These are phyloP conservation scores for Xestia xanthographa DNA, from an alignment of 2,888 invertebrate genomes.

Conservation along the genomic window DNA sequence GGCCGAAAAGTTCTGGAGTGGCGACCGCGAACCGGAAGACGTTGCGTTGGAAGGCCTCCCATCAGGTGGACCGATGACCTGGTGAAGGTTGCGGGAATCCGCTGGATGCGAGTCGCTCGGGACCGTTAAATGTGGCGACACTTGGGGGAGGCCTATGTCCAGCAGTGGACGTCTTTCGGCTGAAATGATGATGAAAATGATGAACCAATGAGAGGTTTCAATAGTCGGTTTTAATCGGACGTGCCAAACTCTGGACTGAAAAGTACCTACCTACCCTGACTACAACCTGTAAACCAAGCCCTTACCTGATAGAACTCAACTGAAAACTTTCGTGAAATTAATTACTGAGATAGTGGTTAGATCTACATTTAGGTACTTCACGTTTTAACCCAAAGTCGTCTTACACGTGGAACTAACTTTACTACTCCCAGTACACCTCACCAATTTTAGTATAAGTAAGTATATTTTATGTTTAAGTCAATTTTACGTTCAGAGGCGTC, in stretches of 20 bases:
- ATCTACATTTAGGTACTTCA: background rate
- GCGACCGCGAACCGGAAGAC: no score
- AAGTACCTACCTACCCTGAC: background rate
- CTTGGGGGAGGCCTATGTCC: no score
- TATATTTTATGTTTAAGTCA: conserved; percentile 26
- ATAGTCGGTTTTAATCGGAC: background rate
- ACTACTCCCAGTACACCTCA: background rate
- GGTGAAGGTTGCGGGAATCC: no score
- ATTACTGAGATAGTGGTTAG: background rate
- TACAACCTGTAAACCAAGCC: background rate
- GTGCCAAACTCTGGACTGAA: background rate
- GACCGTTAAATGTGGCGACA: no score
- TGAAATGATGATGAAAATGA: no score
- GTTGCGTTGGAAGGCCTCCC: no score
- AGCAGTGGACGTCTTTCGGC: no score
- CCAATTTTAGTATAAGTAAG: conserved; percentile 24
- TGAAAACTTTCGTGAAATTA: conserved; percentile 1
- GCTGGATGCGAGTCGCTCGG: no score
- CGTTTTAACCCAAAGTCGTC: background rate
- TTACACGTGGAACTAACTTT: conserved; percentile 7
- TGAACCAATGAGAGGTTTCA: no score
- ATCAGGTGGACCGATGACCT: no score
- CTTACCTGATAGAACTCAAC: background rate
- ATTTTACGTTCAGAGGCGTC: conserved; percentile 41
- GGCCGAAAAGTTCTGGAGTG: no score